These are phyloP conservation scores for Cotesia chilonis DNA, from an alignment of 1,140 invertebrate species.

Conservation along the genomic window DNA sequence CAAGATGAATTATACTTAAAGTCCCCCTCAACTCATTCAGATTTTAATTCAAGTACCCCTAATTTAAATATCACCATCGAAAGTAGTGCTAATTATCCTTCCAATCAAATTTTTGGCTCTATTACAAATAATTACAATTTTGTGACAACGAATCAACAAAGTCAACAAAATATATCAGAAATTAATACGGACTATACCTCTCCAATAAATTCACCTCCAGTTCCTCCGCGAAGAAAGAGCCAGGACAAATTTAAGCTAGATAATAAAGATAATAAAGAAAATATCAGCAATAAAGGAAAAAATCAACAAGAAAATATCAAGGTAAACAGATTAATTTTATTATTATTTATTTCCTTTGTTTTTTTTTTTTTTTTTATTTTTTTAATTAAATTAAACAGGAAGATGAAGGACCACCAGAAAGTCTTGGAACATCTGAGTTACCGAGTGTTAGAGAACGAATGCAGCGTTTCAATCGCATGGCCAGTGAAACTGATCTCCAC, in stretches of 20 bases:
- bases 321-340: conserved; percentile 43
- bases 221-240: conserved; percentile 68
- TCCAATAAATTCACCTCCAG: conserved; percentile 61
- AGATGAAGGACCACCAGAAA: conserved; percentile 50
- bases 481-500: conserved; percentile 69
- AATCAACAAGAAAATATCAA: conserved; percentile 51
- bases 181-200: not conserved
- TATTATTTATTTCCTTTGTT: not conserved
- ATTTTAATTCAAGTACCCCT: no score
- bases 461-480: conserved; percentile 91
- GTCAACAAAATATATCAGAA: conserved; percentile 20
- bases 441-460: conserved; percentile 91
- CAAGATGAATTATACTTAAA: no score
- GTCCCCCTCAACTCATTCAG: no score
- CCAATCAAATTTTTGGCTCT: not conserved
- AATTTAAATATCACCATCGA: no score
- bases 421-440: conserved; percentile 61
- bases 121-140: not conserved
- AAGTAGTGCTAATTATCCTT: no score
- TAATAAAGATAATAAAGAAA: conserved; percentile 68
- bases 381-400: conserved; percentile 51
- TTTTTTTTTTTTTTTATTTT: not conserved
- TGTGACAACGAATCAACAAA: no score
- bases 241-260: conserved; percentile 65
- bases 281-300: conserved; percentile 51